Evolutionary conservation across 2,797 vertebrate species (phyloP), one percentile per base, ranked within the genome.

Genomic region (Aplochiton taeniatus): DNA sequence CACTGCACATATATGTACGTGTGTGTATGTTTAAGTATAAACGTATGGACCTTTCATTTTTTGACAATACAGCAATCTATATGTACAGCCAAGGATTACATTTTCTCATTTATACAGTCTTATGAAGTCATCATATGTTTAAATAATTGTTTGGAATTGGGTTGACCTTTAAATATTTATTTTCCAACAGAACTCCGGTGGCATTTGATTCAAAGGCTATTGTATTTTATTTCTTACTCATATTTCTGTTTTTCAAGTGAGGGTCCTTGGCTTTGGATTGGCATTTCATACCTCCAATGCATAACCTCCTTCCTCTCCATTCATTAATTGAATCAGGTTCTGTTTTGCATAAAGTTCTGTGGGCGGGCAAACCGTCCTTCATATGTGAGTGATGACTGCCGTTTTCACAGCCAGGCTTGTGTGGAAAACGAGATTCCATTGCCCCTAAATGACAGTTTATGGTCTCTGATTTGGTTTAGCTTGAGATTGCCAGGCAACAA

Each of bases 371-470:
- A 46, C 52, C 53, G 60, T 59, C 70, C 68, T 77, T 79, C 63
- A 44, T 63, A 72, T 66, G 59, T 46, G 65, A 65, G 70, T 59
- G 74, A 75, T 80, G 83, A 77, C 82, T 64, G 66, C 82, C 73
- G 74, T 77, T 73, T 77, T 85, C 58, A 57, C 70, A 70, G 81
- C 80, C 67, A 65, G 79, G 79, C 69, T 66, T 70, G 65, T 57
- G 8, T 72, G 72, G 80, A 75, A 86, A 89, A 90, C 76, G 80
- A 91, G 84, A 89, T 90, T 90, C 87, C 85, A 47, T 77, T 73
- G 74, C 83, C 74, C 82, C 88, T 88, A 87, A 91, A 86, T 88
- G 90, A 90, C 88, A 86, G 81, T 90, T 92, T 89, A 89, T 85
- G 83, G 81, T 85, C 77, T 86, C 75, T 91, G 89, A 90, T 89